Base-by-base conservation (phyloP, 2,888 invertebrate species). In the Entomobrya proxima region DNA sequence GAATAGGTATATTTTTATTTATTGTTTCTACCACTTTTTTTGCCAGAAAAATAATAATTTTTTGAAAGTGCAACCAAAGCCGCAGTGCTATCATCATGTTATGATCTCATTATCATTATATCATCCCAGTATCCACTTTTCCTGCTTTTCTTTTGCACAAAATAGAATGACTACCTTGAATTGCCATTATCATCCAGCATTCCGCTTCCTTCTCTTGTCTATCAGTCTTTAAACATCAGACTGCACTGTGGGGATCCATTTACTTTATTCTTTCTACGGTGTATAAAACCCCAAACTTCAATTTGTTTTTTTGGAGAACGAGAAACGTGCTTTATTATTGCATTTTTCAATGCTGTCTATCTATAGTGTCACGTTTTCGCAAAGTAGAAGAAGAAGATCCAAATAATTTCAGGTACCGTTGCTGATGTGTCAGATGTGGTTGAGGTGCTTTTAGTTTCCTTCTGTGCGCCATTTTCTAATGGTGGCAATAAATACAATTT, bases 401-500 rank as follows among this genome's bases (percentile, higher is more conserved):
- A 64, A 4, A 67, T 24, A 67, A 40, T 67, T 67, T 67, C 67
- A 40, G 67, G 67, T 67, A 1, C 35, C n/a, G 61, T 18, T 64
- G 61, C 35, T 35, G 61, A 32, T 64, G 61, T n/a, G n/a, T 44
- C 2, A 13, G 13, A 13, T 9, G 21, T 18, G 9, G 18, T 64
- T 35, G 13, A 13, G 2, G 21, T 18, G 9, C 35, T 64, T 35
- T 64, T 64, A 64, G 32, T 64, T 64, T 35, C 13, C 35, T 35
- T 64, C 35, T 64, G 61, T 32, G 61, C 15, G n/a, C n/a, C n/a
- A 32, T 32, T 64, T 64, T 64, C 61, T 64, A 67, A 67, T 67
- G 67, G 67, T 21, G 24, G 67, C 67, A 67, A 67, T 67, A 67
- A 67, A 67, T 67, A 67, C 30, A 67, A 67, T 67, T 67, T 67